A percentile compares a stretch with the other conserved stretches of the same genome.
Evolutionary conservation across 2,888 invertebrate genomes (phyloP).

Genomic region (Byasa hedistus): DNA sequence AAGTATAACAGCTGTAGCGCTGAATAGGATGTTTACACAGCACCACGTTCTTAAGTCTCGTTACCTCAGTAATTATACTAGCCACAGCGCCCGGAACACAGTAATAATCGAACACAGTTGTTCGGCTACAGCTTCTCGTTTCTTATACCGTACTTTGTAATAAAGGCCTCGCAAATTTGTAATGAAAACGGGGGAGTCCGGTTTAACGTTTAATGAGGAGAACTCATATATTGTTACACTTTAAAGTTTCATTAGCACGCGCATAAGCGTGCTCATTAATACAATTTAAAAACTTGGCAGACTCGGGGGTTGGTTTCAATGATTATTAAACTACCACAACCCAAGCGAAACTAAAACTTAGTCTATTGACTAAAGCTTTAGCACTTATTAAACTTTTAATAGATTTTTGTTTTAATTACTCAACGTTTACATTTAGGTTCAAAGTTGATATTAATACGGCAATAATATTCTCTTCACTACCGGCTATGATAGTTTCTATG

Average conservation of each 20-base stretch:
- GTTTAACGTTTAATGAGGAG: not conserved
- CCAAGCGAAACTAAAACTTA: not conserved
- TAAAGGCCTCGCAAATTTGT: not conserved
- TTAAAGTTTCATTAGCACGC: not conserved
- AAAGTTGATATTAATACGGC: not conserved
- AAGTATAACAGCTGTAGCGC: no score
- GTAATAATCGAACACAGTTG: no score
- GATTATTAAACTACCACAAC: slow-evolving; percentile 1
- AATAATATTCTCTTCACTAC: no score
- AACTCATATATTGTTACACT: slow-evolving; percentile 1
- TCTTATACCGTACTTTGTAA: not conserved
- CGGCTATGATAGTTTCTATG: no score
- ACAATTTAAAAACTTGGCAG: not conserved
- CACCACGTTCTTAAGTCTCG: no score
- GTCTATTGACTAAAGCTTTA: not conserved
- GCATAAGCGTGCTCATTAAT: not conserved
- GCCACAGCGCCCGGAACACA: no score
- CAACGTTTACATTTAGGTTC: no score
- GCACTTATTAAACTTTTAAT: not conserved
- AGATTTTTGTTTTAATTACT: not conserved
- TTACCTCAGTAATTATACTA: no score
- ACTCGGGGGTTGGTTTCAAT: not conserved
- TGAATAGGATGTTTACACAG: no score
- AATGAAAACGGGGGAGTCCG: not conserved
- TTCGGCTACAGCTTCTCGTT: no score